These are phyloP conservation scores for Pteropus rufus DNA, from an alignment of 2,797 vertebrate genomes.

Conservation along the genomic window DNA sequence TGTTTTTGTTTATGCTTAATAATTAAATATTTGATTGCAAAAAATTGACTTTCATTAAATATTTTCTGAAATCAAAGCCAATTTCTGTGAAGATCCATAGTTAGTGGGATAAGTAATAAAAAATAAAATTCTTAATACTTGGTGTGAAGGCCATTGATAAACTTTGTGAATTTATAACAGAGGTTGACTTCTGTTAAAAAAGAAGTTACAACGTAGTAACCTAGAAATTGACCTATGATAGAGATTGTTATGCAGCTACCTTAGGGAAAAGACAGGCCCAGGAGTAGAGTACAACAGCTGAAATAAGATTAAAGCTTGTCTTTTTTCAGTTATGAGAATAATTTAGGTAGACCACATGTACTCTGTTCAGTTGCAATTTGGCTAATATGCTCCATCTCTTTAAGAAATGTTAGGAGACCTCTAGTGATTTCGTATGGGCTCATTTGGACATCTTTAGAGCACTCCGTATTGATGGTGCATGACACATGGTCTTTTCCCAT, in stretches of 20 bases:
- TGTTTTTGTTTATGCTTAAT: neutral
- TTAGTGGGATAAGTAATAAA: neutral
- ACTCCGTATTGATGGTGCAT: neutral
- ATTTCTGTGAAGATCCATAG: neutral
- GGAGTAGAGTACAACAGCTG: fast-evolving
- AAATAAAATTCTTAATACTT: neutral
- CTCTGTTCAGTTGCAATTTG: neutral
- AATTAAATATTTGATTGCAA: neutral
- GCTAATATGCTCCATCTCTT: neutral
- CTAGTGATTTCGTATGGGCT: neutral
- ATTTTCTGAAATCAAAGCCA: constrained; percentile 5
- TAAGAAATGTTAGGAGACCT: neutral
- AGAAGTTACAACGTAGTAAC: neutral
- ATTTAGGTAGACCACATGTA: neutral
- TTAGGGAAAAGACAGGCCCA: neutral
- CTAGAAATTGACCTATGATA: neutral
- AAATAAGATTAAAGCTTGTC: neutral
- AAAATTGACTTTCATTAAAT: neutral
- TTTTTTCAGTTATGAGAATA: neutral
- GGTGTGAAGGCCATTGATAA: neutral
- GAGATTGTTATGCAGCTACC: neutral
- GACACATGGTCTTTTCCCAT: neutral
- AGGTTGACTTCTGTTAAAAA: neutral
- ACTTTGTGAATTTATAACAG: neutral
- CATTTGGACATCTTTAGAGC: neutral